phyloP scores from a whole-genome alignment of 2,888 invertebrate species.

The Odontomyia ornata region DNA sequence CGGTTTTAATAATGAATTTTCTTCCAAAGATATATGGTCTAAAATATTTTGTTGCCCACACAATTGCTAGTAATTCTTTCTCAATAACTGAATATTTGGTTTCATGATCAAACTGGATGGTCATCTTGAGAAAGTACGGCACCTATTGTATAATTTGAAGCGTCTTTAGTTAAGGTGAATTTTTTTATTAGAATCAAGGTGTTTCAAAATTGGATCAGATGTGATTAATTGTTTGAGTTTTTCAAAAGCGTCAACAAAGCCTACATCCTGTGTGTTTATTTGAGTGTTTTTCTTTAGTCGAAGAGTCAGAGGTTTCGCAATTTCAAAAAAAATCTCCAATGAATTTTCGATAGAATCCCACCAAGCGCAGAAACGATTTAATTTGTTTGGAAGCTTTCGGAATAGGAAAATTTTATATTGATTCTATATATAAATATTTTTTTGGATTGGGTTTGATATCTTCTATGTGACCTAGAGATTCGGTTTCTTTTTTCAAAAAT shows the following conservation, averaged over 20 bases:
- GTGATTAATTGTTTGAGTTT: background rate
- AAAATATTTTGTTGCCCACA: background rate
- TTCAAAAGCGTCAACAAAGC: background rate
- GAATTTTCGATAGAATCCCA: background rate
- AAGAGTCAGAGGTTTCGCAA: background rate
- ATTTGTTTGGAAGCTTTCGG: background rate
- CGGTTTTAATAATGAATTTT: background rate
- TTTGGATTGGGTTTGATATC: background rate
- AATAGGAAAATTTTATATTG: background rate
- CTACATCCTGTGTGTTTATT: background rate
- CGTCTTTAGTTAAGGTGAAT: background rate
- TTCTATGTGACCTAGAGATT: background rate
- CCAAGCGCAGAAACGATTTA: background rate
- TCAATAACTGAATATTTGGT: background rate
- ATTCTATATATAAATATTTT: too few relatives aligned
- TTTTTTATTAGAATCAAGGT: background rate
- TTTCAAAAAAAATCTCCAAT: background rate
- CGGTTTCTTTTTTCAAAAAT: background rate
- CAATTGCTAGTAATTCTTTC: background rate
- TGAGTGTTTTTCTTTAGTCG: background rate
- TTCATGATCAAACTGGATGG: background rate
- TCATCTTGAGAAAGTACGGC: background rate
- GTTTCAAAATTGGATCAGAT: background rate
- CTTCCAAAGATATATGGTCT: background rate
- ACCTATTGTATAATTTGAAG: slow-evolving; percentile 1